phyloP scores from a whole-genome alignment of 2,888 invertebrate species.

The Tetragonula carbonaria region DNA sequence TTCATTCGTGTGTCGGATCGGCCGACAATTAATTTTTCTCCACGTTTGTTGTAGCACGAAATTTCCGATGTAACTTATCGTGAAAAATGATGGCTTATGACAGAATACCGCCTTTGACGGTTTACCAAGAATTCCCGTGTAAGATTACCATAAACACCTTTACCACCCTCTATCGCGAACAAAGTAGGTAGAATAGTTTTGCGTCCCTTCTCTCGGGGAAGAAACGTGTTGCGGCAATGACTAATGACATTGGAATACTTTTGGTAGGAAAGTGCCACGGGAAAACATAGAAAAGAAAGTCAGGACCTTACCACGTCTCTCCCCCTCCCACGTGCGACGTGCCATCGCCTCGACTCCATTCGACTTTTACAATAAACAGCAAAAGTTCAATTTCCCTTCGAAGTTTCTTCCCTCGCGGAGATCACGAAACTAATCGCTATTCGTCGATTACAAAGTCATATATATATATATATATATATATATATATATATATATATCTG shows the following conservation, averaged over 20 bases:
- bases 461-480: no score
- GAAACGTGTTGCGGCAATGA: conserved; percentile 75
- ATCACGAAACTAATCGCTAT: neutral
- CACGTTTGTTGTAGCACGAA: conserved; percentile 9
- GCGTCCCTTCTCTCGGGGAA: conserved; percentile 64
- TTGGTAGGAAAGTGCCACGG: conserved; percentile 56
- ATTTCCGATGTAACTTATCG: conserved; percentile 38
- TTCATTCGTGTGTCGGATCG: neutral
- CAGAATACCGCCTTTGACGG: conserved; percentile 71
- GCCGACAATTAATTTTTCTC: conserved; percentile 29
- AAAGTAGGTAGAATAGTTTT: conserved; percentile 74
- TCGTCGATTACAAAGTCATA: no score
- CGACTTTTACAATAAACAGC: neutral
- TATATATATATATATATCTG: no score
- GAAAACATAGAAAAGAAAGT: conserved; percentile 72
- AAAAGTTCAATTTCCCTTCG: neutral
- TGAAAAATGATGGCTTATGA: conserved; percentile 71
- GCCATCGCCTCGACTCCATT: neutral
- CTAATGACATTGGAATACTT: conserved; percentile 75
- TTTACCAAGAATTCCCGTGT: conserved; percentile 66
- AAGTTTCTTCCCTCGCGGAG: neutral
- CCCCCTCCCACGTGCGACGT: no score
- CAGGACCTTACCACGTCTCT: conserved; percentile 50
- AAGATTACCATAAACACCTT: conserved; percentile 79
- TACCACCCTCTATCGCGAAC: conserved; percentile 70